These are phyloP conservation scores for Vespertilio murinus DNA, from an alignment of 2,797 vertebrate species.

Conservation along the genomic window DNA sequence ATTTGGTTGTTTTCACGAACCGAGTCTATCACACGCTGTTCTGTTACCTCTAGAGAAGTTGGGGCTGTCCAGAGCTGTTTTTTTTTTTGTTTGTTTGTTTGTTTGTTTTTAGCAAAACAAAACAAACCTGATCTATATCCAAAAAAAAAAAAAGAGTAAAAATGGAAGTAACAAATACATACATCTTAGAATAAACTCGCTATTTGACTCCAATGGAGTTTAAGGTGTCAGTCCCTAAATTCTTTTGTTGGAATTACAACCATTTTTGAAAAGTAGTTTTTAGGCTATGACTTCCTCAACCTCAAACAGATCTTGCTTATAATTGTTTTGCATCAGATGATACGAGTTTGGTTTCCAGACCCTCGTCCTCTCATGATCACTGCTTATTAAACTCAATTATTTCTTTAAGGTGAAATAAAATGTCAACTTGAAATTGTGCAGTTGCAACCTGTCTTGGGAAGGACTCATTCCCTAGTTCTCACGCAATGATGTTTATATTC, in stretches of 20 bases:
- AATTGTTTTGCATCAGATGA: not conserved
- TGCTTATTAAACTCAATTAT: slow-evolving; percentile 60
- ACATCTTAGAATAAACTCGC: not conserved
- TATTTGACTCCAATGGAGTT: not conserved
- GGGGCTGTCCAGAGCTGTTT: not conserved
- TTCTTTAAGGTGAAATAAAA: slow-evolving; percentile 64
- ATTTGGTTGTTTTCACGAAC: slow-evolving; percentile 15
- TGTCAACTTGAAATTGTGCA: slow-evolving; percentile 65
- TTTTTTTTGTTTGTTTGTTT: not conserved
- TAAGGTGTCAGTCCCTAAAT: not conserved
- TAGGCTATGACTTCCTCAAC: not conserved
- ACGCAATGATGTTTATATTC: slow-evolving; percentile 53
- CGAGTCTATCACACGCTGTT: not conserved
- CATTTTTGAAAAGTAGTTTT: not conserved
- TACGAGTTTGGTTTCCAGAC: slow-evolving; percentile 44
- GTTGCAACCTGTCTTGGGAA: slow-evolving; percentile 48
- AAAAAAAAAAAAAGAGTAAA: slow-evolving; percentile 30
- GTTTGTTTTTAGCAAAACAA: not conserved
- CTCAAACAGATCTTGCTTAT: not conserved
- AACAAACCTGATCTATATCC: not conserved
- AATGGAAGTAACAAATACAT: not conserved
- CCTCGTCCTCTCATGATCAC: not conserved
- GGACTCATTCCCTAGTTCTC: slow-evolving; percentile 38
- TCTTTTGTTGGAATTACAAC: not conserved
- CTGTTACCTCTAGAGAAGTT: not conserved